phyloP scores from a whole-genome alignment of 2,797 vertebrate genomes.

The Clarias laeviceps region DNA sequence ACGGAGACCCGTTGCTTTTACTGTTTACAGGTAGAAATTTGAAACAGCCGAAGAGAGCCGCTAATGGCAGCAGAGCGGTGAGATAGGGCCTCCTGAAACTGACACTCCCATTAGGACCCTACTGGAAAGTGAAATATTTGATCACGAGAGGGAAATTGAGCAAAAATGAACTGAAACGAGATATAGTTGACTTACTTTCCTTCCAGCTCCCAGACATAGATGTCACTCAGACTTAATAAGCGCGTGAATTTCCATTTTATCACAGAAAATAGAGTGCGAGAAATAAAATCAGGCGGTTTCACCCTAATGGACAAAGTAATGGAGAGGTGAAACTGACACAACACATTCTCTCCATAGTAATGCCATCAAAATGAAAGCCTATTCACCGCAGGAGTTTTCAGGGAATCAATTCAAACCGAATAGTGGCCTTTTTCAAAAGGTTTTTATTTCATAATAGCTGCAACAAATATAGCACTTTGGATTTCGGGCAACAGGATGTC shows the following conservation, averaged over 20 bases:
- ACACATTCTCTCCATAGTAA: conserved; percentile 84
- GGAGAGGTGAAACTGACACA: conserved; percentile 91
- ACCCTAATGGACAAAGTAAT: conserved; percentile 87
- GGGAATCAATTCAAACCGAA: conserved; percentile 86
- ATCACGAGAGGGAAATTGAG: conserved; percentile 83
- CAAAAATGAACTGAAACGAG: conserved; percentile 86
- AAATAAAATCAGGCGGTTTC: conserved; percentile 85
- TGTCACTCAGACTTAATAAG: conserved; percentile 89
- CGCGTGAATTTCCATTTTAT: conserved; percentile 86
- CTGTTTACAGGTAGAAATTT: conserved; percentile 68
- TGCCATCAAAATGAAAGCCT: conserved; percentile 86
- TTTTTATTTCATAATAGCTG: conserved; percentile 82
- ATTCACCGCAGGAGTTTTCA: conserved; percentile 84
- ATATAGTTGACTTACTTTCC: conserved; percentile 85
- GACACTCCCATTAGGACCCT: conserved; percentile 84
- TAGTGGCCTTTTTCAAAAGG: conserved; percentile 79
- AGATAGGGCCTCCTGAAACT: conserved; percentile 73
- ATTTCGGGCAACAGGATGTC: conserved; percentile 74
- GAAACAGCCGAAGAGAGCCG: conserved; percentile 71
- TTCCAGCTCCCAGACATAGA: conserved; percentile 74
- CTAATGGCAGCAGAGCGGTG: conserved; percentile 76
- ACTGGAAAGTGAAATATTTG: conserved; percentile 86
- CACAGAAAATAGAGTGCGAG: conserved; percentile 85
- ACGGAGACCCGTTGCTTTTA: conserved; percentile 57
- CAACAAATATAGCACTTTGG: conserved; percentile 84